phyloP scores from a whole-genome alignment of 2,797 vertebrate species.

The Alexandromys oeconomus region DNA sequence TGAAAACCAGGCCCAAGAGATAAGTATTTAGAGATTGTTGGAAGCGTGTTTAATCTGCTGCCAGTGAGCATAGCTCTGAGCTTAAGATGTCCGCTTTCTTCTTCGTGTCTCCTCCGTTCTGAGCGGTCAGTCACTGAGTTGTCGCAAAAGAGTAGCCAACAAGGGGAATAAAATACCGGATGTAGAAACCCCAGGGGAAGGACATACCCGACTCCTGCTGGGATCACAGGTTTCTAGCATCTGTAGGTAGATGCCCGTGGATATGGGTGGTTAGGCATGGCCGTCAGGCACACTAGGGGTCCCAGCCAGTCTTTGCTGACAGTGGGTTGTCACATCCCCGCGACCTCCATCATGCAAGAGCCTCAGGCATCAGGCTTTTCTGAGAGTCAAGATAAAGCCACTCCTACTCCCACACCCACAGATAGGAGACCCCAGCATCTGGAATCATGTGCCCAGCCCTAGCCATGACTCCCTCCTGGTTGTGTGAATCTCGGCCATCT shows the following conservation, averaged over 20 bases:
- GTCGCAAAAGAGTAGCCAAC: background rate
- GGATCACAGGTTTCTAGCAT: background rate
- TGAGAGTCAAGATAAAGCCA: background rate
- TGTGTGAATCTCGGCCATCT: background rate
- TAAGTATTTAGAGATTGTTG: background rate
- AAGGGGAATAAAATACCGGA: background rate
- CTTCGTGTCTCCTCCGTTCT: too few relatives aligned
- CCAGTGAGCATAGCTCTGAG: background rate
- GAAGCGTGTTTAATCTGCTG: background rate
- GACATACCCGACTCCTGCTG: rapidly evolving
- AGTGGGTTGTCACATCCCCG: background rate
- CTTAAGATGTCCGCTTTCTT: background rate
- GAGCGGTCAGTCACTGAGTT: background rate
- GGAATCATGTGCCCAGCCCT: background rate
- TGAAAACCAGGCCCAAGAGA: constrained; percentile 1
- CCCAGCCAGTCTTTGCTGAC: background rate
- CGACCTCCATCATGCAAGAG: background rate
- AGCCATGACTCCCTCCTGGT: background rate
- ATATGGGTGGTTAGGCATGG: background rate
- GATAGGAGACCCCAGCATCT: background rate
- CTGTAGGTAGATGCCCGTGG: background rate
- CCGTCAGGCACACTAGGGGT: background rate
- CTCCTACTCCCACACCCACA: background rate
- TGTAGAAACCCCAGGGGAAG: rapidly evolving
- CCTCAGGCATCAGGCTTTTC: background rate